A percentile compares a stretch with the other conserved stretches of the same genome.
Conservation (phyloP, 35 echinoderm and acorn worm species). For the Lytechinus pictus region DNA sequence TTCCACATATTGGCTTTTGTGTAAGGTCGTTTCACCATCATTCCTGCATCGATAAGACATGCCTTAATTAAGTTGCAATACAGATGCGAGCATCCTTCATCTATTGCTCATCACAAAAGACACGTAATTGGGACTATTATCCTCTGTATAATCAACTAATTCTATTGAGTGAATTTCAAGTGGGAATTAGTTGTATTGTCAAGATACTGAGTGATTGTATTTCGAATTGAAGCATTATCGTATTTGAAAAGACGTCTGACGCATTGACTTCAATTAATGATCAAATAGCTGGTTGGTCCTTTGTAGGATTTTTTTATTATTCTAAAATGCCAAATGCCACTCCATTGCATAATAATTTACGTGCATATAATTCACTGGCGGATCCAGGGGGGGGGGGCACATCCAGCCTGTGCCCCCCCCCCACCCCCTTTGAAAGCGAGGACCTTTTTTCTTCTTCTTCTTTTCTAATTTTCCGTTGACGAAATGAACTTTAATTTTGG, state of each 20-base stretch:
- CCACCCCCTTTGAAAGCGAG: too few species aligned
- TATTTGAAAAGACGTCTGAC: neutral
- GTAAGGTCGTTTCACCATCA: neutral
- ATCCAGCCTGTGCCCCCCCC: too few species aligned
- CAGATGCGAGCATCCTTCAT: neutral
- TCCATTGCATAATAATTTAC: too few species aligned
- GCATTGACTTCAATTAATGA: neutral
- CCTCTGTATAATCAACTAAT: neutral
- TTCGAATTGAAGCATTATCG: neutral
- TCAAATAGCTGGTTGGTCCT: too few species aligned
- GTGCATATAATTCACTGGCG: too few species aligned
- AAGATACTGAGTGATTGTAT: neutral
- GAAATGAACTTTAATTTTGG: too few species aligned
- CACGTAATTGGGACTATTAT: neutral
- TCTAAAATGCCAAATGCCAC: too few species aligned
- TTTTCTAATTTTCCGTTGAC: too few species aligned
- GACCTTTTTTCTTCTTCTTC: too few species aligned
- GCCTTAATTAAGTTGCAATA: slow-evolving; percentile 2
- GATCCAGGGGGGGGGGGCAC: too few species aligned
- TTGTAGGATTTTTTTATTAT: too few species aligned
- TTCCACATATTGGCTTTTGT: neutral
- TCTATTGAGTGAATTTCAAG: neutral
- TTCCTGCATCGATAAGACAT: neutral
- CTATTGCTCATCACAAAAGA: neutral
- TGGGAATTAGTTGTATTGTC: neutral